Evolutionary conservation across 2,113 vertebrate genomes (phyloP), one percentile per base, ranked within the genome.

Genomic region (Hipposideros armiger): DNA sequence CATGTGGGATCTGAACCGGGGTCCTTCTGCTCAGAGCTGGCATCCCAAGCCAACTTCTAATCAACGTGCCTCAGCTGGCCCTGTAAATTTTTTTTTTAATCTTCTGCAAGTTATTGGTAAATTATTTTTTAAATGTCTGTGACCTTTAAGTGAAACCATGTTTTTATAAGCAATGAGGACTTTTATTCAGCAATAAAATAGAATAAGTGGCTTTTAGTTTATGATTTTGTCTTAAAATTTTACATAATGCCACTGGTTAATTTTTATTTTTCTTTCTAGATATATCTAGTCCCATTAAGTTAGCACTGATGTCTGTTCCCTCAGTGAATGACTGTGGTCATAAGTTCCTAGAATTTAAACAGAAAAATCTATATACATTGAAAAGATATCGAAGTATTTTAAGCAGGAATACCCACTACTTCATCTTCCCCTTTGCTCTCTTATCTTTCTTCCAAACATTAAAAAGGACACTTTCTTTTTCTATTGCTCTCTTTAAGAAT

Each of bases 211-310:
- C 10, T 40, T 82, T 45, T 26, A 9, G 60, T 90, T 97, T 94
- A 96, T 91, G 87, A 74, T 91, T 95, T 92, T 96, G 67, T 90
- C 80, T 97, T 94, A 70, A 87, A 97, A 26, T 87, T 78, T 96
- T 94, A 76, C 20, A 90, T 89, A 95, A 94, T 93, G 11, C 28
- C 85, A 10, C 36, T 91, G 42, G 78, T 74, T 94, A 91, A 94
- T 84, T 42, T 92, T 96, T 90, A 72, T 82, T 87, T 97, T 95
- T 95, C 74, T 81, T 90, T 82, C 67, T 62, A 87, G 67, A 87
- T 76, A 42, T 62, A 52, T 94, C 52, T 93, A 47, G 80, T 94
- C 32, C 50, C 70, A 74, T 91, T 96, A 95, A 86, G 86, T 92
- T 85, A 83, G n/a, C 50, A 87, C 62, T 76, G 89, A 91, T 66